A percentile compares a stretch with the other conserved stretches of the same genome.
Evolutionary conservation across 2,113 vertebrate genomes (phyloP).

Genomic region (Pedetes capensis): DNA sequence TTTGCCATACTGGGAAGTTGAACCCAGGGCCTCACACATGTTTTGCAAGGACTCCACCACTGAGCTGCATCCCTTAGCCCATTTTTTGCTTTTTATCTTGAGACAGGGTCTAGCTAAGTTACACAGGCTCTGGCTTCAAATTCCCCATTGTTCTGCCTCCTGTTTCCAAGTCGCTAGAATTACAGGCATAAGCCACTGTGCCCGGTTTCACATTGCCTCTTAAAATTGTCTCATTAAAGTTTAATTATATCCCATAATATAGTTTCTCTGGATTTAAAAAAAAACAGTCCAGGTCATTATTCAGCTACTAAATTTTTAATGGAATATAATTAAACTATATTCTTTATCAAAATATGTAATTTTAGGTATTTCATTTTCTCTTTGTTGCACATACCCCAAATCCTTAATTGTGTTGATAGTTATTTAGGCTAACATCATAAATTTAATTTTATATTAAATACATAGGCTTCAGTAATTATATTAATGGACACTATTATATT

Average conservation of each 20-base stretch:
- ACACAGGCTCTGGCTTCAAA: too few species aligned
- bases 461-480: neutral
- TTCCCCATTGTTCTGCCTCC: too few species aligned
- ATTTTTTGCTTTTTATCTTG: too few species aligned
- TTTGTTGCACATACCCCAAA: neutral
- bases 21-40: too few species aligned
- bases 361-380: constrained; percentile 20
- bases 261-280: neutral
- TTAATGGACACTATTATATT: neutral
- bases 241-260: constrained; percentile 34
- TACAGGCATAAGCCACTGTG: too few species aligned
- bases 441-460: constrained; percentile 16
- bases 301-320: constrained; percentile 39
- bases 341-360: constrained; percentile 8
- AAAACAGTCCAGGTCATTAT: constrained; percentile 47
- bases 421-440: neutral
- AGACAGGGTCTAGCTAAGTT: too few species aligned
- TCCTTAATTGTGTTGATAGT: constrained; percentile 24
- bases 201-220: too few species aligned
- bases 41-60: too few species aligned
- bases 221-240: constrained; percentile 51
- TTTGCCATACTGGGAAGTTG: too few species aligned
- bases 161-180: too few species aligned
- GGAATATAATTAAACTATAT: neutral
- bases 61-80: too few species aligned